These are phyloP conservation scores for Muricea muricata DNA, from an alignment of 92 coral and sea anemone species.

Conservation along the genomic window DNA sequence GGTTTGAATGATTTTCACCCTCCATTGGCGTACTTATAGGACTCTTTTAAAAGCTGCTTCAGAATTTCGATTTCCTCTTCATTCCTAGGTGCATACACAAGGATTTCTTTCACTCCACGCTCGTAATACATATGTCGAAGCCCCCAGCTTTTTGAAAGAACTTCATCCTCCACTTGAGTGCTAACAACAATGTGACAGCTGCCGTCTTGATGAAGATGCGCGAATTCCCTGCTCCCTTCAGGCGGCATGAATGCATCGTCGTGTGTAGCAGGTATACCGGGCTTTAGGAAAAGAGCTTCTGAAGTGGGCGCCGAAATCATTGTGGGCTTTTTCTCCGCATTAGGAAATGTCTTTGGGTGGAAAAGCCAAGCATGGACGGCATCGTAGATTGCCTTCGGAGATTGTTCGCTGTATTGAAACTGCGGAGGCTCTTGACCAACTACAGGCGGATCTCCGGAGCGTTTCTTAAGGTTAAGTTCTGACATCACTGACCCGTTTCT, in stretches of 20 bases:
- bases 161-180: slow-evolving; percentile 13
- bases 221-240: slow-evolving; percentile 16
- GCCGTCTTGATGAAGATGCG: slow-evolving; percentile 22
- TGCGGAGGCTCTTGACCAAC: slow-evolving; percentile 22
- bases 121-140: slow-evolving; percentile 25
- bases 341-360: not conserved
- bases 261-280: not conserved
- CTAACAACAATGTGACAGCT: slow-evolving; percentile 23
- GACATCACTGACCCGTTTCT: no score
- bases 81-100: slow-evolving; percentile 35
- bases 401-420: slow-evolving; percentile 1
- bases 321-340: not conserved
- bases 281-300: not conserved
- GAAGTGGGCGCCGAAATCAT: not conserved
- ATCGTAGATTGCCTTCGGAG: not conserved
- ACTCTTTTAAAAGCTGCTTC: not conserved
- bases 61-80: slow-evolving; percentile 14
- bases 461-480: not conserved
- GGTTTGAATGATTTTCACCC: no score
- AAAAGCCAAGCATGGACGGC: not conserved
- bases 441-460: slow-evolving; percentile 26
- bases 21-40: not conserved
- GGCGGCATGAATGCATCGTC: not conserved
- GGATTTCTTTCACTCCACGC: slow-evolving; percentile 34
- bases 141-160: slow-evolving; percentile 9